phyloP scores from a whole-genome alignment of 2,797 vertebrate genomes.

The Typhlichthys subterraneus region DNA sequence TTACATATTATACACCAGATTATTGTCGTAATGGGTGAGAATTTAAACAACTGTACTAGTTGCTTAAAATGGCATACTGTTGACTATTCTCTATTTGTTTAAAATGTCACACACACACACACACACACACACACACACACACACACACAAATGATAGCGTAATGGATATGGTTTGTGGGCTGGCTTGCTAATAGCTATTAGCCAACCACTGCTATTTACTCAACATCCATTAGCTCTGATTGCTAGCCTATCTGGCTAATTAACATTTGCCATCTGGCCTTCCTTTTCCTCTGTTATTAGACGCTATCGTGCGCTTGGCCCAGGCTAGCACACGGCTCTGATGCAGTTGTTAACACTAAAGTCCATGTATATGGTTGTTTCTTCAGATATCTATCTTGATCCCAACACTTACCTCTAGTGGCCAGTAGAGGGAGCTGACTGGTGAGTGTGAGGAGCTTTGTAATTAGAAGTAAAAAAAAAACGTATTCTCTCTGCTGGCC shows the following conservation, averaged over 20 bases:
- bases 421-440: conserved; percentile 16
- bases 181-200: conserved; percentile 52
- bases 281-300: conserved; percentile 48
- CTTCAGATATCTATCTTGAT: conserved; percentile 7
- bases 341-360: conserved; percentile 36
- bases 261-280: conserved; percentile 54
- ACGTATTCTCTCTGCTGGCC: too few relatives aligned
- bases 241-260: conserved; percentile 64
- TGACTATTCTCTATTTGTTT: neutral
- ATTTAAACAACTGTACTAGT: conserved; percentile 20
- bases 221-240: conserved; percentile 62
- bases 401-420: neutral
- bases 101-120: neutral
- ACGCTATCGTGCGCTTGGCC: conserved; percentile 17
- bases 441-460: too few relatives aligned
- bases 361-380: conserved; percentile 26
- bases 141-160: conserved; percentile 11
- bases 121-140: conserved; percentile 8
- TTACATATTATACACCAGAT: too few relatives aligned
- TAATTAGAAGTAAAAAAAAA: too few relatives aligned
- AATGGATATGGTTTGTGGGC: conserved; percentile 32
- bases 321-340: conserved; percentile 24
- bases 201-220: conserved; percentile 60
- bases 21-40: too few relatives aligned
- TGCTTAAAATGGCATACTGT: neutral